Evolutionary conservation across 2,113 vertebrate species (phyloP).

Genomic region (Osmerus eperlanus): DNA sequence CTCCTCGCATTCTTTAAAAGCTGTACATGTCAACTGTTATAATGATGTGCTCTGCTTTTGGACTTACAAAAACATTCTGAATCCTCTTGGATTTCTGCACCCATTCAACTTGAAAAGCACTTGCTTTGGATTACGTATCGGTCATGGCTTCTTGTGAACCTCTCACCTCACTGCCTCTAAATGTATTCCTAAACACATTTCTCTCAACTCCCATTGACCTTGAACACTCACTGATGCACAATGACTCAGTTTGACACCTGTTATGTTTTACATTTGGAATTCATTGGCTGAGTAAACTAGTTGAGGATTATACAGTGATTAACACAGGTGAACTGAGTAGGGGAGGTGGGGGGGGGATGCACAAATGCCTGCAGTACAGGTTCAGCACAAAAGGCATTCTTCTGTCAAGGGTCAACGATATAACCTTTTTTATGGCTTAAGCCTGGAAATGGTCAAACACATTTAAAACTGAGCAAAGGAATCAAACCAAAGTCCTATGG

Average conservation of each 20-base stretch:
- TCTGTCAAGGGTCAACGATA: too few species aligned
- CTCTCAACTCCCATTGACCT: slow-evolving; percentile 42
- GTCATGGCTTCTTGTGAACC: slow-evolving; percentile 59
- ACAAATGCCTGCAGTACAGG: slow-evolving; percentile 20
- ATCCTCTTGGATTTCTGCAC: slow-evolving; percentile 46
- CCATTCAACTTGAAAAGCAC: slow-evolving; percentile 50
- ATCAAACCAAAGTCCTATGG: slow-evolving; percentile 19
- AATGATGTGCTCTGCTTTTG: slow-evolving; percentile 51
- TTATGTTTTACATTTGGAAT: background rate
- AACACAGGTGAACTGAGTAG: slow-evolving; percentile 17
- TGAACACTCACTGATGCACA: background rate
- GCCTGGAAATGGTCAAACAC: slow-evolving; percentile 45
- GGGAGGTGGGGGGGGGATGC: slow-evolving; percentile 42
- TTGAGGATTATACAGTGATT: slow-evolving; percentile 16
- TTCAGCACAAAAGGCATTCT: too few species aligned
- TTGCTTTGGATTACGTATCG: slow-evolving; percentile 42
- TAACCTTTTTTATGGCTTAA: slow-evolving; percentile 25
- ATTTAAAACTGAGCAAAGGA: slow-evolving; percentile 51
- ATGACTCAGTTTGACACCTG: background rate
- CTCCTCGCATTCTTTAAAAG: slow-evolving; percentile 61
- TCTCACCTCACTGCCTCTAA: background rate
- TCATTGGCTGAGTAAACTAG: too few species aligned
- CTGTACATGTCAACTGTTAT: slow-evolving; percentile 56
- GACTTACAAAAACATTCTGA: slow-evolving; percentile 52
- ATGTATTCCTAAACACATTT: slow-evolving; percentile 8